Base-by-base conservation (phyloP, 2,797 vertebrate species). In the Coranthus polyacanthus region DNA sequence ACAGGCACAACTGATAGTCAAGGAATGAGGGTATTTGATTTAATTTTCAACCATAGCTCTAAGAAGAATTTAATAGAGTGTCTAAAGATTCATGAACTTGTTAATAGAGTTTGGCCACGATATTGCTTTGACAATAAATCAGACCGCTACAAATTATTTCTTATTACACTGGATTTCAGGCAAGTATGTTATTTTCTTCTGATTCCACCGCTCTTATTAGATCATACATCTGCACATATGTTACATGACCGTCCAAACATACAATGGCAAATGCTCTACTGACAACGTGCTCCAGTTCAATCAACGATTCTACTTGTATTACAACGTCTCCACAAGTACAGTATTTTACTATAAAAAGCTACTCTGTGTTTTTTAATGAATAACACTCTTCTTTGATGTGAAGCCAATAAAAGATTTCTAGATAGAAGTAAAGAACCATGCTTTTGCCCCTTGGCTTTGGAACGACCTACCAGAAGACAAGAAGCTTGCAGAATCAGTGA, bases 61-160 rank as follows among this genome's bases (percentile, higher is more conserved):
- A 18, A 32, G 8, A 51, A 44, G n/a, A 36, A 12, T 26, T 37
- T 36, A 16, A 20, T 3, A 24, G 50, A 56, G 17, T 21, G 17
- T 57, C 17, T 53, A 51, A 47, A 13, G 4, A 68, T 58, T 66
- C 6, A 53, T 69, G 1, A 57, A 50, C 47, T 42, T 75, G 36
- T 29, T 57, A 50, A 56, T 49, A 3, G 18, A 24, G 29, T 47
- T 61, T 18, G 65, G 52, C n/a, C 1, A 56, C 41, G 43, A 54
- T 21, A 55, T 54, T 68, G 20, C 38, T 21, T 41, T 43, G 54
- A 51, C 41, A 63, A 36, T 58, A 54, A 50, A 42, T 53, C 43
- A 66, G 15, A 58, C 13, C 13, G 29, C 12, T 34, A n/a, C 2
- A 22, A 21, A 42, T 52, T 13, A 44, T 10, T 41, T 10, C 43